Percentiles rank a stretch among this genome's conserved stretches.
phyloP scores from a whole-genome alignment of 2,888 invertebrate genomes.

The Cataglyphis rosenhaueri region DNA sequence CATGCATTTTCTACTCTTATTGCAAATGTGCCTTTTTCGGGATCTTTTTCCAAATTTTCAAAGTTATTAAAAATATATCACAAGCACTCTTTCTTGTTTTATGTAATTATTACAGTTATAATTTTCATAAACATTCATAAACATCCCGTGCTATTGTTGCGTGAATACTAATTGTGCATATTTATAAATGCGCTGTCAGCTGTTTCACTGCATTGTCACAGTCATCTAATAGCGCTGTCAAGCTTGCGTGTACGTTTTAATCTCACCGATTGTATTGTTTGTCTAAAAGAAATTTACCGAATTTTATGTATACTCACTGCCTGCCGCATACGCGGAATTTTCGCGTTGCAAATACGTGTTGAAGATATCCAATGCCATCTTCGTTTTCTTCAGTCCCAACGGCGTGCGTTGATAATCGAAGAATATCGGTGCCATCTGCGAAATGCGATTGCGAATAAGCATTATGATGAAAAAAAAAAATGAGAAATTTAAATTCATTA shows the following conservation, averaged over 20 bases:
- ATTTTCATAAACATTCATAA: background rate
- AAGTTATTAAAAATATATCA: background rate
- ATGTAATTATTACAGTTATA: background rate
- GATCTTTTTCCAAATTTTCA: background rate
- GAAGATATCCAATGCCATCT: constrained; percentile 89
- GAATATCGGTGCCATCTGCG: constrained; percentile 91
- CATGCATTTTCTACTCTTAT: background rate
- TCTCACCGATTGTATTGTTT: background rate
- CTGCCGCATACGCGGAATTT: constrained; percentile 89
- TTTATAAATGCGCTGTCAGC: background rate
- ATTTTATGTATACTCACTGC: constrained; percentile 83
- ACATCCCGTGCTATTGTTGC: background rate
- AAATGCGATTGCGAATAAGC: constrained; percentile 66
- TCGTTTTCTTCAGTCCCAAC: constrained; percentile 89
- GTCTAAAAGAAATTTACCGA: background rate
- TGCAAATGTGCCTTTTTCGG: background rate
- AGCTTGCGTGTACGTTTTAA: background rate
- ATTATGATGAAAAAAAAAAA: background rate
- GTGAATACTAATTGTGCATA: background rate
- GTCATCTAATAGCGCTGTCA: background rate
- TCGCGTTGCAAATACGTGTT: constrained; percentile 89
- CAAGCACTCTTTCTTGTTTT: background rate
- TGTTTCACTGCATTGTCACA: background rate
- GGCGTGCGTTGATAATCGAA: constrained; percentile 91
- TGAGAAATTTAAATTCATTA: background rate